Percentiles rank a stretch among this genome's conserved stretches.
phyloP scores from a whole-genome alignment of 2,888 invertebrate species.

The Tortricodes alternella region DNA sequence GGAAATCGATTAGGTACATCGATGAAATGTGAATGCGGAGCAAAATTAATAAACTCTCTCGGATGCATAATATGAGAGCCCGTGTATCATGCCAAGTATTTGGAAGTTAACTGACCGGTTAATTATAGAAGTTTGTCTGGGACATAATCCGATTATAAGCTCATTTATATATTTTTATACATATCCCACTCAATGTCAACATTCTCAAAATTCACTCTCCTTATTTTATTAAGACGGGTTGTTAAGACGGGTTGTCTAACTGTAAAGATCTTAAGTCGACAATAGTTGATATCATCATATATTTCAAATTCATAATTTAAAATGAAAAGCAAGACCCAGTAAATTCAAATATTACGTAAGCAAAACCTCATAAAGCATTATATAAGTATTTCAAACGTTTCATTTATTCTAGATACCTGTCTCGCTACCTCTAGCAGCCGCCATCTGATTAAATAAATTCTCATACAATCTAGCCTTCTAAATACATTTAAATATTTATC shows the following conservation, averaged over 20 bases:
- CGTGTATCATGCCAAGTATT: too few species aligned
- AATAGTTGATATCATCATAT: too few species aligned
- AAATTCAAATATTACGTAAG: not conserved
- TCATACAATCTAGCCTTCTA: slow-evolving; percentile 13
- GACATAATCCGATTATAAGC: not conserved
- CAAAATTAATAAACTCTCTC: too few species aligned
- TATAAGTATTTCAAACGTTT: not conserved
- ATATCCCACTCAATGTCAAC: not conserved
- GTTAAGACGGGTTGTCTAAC: too few species aligned
- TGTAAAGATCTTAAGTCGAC: too few species aligned
- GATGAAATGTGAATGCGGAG: too few species aligned
- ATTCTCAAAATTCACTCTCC: too few species aligned
- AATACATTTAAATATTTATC: slow-evolving; percentile 25
- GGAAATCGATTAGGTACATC: too few species aligned
- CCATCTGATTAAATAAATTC: slow-evolving; percentile 29
- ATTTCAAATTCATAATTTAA: too few species aligned
- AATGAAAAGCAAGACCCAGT: not conserved
- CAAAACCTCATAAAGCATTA: not conserved
- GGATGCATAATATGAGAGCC: too few species aligned
- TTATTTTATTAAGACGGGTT: too few species aligned
- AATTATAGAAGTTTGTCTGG: not conserved
- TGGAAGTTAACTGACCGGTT: not conserved
- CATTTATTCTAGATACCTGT: slow-evolving; percentile 7
- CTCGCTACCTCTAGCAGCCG: not conserved
- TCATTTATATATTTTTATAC: not conserved